Evolutionary conservation across 1,140 invertebrate genomes (phyloP), one percentile per base, ranked within the genome.

Genomic region (Zeugodacus cucurbitae): DNA sequence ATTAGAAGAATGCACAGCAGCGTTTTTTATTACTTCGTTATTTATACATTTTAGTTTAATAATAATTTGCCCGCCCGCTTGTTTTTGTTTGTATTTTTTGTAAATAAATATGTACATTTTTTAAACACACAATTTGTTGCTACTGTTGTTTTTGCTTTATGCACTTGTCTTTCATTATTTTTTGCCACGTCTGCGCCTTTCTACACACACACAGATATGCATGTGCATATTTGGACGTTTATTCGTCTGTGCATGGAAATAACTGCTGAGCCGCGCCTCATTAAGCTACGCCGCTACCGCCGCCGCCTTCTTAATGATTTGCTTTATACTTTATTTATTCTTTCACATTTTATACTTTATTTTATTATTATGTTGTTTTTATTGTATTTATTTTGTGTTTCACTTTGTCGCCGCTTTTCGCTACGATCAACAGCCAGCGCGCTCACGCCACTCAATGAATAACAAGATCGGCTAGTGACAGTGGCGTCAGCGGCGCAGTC

Each of bases 21-120:
- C 48, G 48, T 82, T 82, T n/a, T 82, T 82, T 82, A 82, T 82
- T 82, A 82, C 48, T 82, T 82, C 48, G 74, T 48, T 82, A 82
- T 82, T 82, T 82, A 82, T 82, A 82, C 3, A 34, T 82, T 44
- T 11, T 14, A 11, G 34, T n/a, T 82, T 82, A 54, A 48, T 82
- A 54, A 48, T 54, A 87, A 48, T 87, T 62, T 87, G 17, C 41
- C 17, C 48, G 34, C 41, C 34, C n/a, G n/a, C n/a, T 82, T 88
- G 54, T n/a, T 62, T 26, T 59, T 7, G n/a, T 88, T 85, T 37
- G 29, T 34, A 44, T 86, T 85, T 59, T 48, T 44, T 85, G 34
- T 32, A 26, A 62, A 62, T 62, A n/a, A 20, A 74, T 8, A 48
- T 67, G n/a, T n/a, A n/a, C n/a, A n/a, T 22, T 62, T 88, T 64